Evolutionary conservation across 1,140 invertebrate species (phyloP).

Genomic region (Drosophila azteca): DNA sequence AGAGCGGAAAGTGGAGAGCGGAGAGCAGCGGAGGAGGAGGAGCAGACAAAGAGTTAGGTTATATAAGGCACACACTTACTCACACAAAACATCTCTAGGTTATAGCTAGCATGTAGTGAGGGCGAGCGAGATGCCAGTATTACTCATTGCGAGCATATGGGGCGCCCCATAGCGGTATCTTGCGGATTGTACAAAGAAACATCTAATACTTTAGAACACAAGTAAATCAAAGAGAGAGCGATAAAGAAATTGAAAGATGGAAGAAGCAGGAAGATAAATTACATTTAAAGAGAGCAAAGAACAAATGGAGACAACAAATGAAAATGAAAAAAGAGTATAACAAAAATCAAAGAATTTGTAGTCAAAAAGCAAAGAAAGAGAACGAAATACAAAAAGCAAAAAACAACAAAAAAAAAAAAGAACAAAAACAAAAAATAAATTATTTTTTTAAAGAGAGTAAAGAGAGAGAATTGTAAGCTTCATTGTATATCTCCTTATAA

Average conservation of each 20-base stretch:
- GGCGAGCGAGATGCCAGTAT: slow-evolving; percentile 38
- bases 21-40: neutral
- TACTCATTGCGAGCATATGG: slow-evolving; percentile 38
- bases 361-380: slow-evolving; percentile 51
- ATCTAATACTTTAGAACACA: slow-evolving; percentile 9
- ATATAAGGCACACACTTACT: slow-evolving; percentile 18
- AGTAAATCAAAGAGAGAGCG: slow-evolving; percentile 6
- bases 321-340: slow-evolving; percentile 43
- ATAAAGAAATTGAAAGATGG: slow-evolving; percentile 2
- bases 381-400: slow-evolving; percentile 26
- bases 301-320: slow-evolving; percentile 32
- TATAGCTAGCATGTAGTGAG: slow-evolving; percentile 5
- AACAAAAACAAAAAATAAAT: neutral
- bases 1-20: neutral
- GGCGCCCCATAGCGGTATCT: neutral
- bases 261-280: neutral
- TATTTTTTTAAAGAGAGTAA: slow-evolving; percentile 5
- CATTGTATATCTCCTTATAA: too few relatives aligned
- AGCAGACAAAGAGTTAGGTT: slow-evolving; percentile 46
- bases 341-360: slow-evolving; percentile 79
- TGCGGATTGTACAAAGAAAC: slow-evolving; percentile 26
- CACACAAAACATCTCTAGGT: slow-evolving; percentile 22
- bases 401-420: slow-evolving; percentile 9
- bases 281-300: slow-evolving; percentile 6
- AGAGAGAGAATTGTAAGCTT: slow-evolving; percentile 6